A percentile compares a stretch with the other conserved stretches of the same genome.
These are phyloP conservation scores for Drosophila varians DNA, from an alignment of 1,140 invertebrate species.

Conservation along the genomic window DNA sequence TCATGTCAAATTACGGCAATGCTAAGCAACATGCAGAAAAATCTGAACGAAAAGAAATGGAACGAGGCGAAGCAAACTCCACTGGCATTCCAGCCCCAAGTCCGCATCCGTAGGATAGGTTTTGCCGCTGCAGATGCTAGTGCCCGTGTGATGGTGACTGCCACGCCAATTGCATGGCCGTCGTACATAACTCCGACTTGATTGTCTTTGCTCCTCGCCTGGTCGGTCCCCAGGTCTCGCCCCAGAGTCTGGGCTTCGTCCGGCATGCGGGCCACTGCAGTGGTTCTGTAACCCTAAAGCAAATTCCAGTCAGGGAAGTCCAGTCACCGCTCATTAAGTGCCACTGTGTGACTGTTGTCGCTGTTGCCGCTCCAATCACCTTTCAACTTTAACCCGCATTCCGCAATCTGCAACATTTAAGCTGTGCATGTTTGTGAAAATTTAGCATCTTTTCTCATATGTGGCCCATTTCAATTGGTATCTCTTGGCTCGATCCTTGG, in stretches of 20 bases:
- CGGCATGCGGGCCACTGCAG: constrained; percentile 73
- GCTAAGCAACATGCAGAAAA: constrained; percentile 55
- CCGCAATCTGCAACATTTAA: background rate
- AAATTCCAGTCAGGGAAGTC: constrained; percentile 31
- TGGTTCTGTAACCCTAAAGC: constrained; percentile 18
- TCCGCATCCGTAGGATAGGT: constrained; percentile 77
- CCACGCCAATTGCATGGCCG: constrained; percentile 74
- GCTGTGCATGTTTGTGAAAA: too few species aligned
- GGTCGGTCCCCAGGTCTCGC: constrained; percentile 16
- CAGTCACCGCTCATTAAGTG: constrained; percentile 80
- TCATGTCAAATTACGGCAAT: constrained; percentile 79
- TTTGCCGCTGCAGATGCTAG: constrained; percentile 44
- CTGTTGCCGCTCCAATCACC: constrained; percentile 51
- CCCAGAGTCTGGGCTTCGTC: constrained; percentile 33
- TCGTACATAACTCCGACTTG: constrained; percentile 74
- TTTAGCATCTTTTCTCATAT: too few species aligned
- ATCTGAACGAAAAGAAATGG: constrained; percentile 47
- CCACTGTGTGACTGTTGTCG: constrained; percentile 79
- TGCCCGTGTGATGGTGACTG: constrained; percentile 18
- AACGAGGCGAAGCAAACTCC: constrained; percentile 39
- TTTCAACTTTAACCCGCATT: background rate
- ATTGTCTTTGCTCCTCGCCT: constrained; percentile 47
- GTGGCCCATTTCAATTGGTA: too few species aligned
- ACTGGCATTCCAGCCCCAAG: constrained; percentile 61
- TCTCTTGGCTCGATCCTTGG: too few species aligned